Base-by-base conservation (phyloP, 2,888 invertebrate genomes). In the Drosophila prostipennis region DNA sequence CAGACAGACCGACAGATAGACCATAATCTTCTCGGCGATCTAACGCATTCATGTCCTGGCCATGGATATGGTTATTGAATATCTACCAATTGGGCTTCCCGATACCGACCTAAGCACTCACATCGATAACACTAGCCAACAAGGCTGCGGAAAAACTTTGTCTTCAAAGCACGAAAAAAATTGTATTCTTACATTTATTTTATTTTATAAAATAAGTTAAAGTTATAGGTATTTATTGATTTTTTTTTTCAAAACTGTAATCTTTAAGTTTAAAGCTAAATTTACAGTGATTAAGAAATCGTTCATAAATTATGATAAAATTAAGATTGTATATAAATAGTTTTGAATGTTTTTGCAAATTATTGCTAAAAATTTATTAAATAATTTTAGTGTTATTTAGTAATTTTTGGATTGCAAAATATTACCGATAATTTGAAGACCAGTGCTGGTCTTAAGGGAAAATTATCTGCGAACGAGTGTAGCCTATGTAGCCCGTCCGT, bases 41-140 rank as follows among this genome's bases (percentile, higher is more conserved):
- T 69, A 58, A 46, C 45, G 51, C 58, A 48, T 59, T 57, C 43
- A 55, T 58, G 54, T 59, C 16, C 52, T 65, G 59, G 19, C 19
- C 43, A 58, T 65, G 54, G 57, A 74, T 72, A 72, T 68, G 59
- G 67, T 65, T 71, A 79, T 88, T 80, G 81, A 72, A 76, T 71
- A 72, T 74, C 70, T 58, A 86, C 71, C 79, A 80, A 76, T 86
- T 80, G 65, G 53, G 36, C 49, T 36, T 69, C 75, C 75, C 70
- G 80, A 70, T 72, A 68, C 42, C 59, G 61, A 64, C 63, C 74
- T 82, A 76, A 78, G 74, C 78, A 55, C 59, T 59, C 32, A 52
- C 54, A 68, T 61, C 69, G 56, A 63, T 56, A 7, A n/a, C 57
- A 58, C 57, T 14, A 6, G 29, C n/a, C 6, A n/a, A 14, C 56